Conservation (phyloP, 2,797 vertebrate genomes). For the Pseudotriccus pelzelni region DNA sequence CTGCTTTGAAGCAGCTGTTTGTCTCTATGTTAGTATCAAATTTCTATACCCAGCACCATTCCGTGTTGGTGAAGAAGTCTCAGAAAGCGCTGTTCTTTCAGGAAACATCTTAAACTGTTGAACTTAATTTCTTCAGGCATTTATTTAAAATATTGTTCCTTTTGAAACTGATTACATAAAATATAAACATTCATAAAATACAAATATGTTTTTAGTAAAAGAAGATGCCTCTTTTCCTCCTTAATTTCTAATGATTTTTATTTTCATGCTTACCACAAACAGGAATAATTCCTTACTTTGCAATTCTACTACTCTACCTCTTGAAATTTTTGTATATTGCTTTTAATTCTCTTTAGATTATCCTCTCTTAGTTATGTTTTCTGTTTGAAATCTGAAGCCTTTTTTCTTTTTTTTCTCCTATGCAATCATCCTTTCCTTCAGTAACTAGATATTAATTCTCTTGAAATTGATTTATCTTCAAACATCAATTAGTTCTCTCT, state of each 20-base stretch:
- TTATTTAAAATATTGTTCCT: neutral
- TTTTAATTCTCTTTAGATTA: neutral
- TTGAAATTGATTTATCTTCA: neutral
- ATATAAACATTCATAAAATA: neutral
- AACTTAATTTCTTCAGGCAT: neutral
- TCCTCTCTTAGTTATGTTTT: neutral
- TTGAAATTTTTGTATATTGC: neutral
- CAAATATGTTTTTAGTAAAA: neutral
- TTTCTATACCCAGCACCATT: neutral
- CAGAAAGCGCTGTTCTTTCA: neutral
- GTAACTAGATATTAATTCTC: neutral
- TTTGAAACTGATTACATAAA: neutral
- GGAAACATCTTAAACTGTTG: neutral
- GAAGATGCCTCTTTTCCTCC: neutral
- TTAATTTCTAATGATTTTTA: neutral
- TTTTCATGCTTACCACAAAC: neutral
- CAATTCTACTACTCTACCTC: neutral
- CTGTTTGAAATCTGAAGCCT: neutral
- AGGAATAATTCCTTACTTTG: neutral
- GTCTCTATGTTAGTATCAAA: neutral
- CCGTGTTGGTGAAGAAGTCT: neutral
- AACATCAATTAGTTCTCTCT: neutral
- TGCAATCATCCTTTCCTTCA: neutral
- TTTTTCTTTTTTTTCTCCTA: rapidly evolving
- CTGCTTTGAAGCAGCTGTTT: neutral